These are phyloP conservation scores for Steinernema feltiae DNA, from an alignment of 1,140 invertebrate genomes.

Conservation along the genomic window DNA sequence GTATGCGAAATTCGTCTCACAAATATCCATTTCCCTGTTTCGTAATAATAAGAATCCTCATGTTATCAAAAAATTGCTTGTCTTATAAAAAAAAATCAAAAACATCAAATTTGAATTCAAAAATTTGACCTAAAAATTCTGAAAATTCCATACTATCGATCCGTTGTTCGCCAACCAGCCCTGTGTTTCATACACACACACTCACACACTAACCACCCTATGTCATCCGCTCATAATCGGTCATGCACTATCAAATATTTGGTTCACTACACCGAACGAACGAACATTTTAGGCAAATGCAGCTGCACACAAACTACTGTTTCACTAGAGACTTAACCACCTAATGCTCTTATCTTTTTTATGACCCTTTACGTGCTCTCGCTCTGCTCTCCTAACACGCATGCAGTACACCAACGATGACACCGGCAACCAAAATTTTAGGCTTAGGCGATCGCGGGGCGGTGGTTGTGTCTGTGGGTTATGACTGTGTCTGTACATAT, in stretches of 20 bases:
- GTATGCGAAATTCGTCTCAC: no score
- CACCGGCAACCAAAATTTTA: not conserved
- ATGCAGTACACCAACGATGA: not conserved
- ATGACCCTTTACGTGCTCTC: not conserved
- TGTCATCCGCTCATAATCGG: not conserved
- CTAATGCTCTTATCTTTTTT: slow-evolving; percentile 9
- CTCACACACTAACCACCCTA: not conserved
- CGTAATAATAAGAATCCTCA: no score
- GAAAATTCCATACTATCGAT: no score
- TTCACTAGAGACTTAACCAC: not conserved
- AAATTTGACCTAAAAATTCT: no score
- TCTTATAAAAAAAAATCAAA: no score
- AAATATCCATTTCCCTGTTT: no score
- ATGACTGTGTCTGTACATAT: no score
- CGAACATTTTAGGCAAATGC: not conserved
- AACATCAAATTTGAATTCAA: no score
- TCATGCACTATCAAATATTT: not conserved
- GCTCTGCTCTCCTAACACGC: not conserved
- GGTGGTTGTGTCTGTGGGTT: not conserved
- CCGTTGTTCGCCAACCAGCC: not conserved
- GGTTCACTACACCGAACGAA: not conserved
- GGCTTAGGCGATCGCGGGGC: not conserved
- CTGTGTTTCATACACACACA: not conserved
- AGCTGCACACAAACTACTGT: not conserved
- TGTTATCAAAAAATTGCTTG: no score